These are phyloP conservation scores for Furcifer pardalis DNA, from an alignment of 2,797 vertebrate genomes.

Conservation along the genomic window DNA sequence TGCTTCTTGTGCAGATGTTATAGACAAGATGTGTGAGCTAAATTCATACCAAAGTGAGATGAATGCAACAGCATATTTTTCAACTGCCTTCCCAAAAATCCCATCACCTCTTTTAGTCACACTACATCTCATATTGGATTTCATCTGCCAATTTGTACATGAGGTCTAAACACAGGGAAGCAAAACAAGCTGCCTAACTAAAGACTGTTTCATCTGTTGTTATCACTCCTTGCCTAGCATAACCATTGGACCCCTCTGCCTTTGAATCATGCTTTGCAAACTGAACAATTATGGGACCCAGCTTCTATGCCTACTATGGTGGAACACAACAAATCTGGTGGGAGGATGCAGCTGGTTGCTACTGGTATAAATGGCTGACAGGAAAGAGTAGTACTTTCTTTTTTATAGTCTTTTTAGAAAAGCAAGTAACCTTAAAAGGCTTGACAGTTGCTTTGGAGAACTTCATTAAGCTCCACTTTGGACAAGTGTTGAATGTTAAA, in stretches of 20 bases:
- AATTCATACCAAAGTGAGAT: not conserved
- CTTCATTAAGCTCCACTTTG: slow-evolving; percentile 53
- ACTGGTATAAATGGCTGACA: not conserved
- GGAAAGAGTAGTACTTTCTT: not conserved
- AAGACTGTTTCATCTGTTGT: slow-evolving; percentile 1
- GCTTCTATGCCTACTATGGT: accelerated
- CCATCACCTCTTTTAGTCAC: accelerated
- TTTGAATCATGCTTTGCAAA: not conserved
- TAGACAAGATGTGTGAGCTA: not conserved
- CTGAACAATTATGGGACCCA: not conserved
- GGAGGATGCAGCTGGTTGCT: not conserved
- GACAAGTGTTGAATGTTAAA: slow-evolving; percentile 55
- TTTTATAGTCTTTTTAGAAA: not conserved
- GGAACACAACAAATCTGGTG: not conserved
- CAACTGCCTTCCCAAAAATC: accelerated
- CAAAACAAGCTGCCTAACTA: not conserved
- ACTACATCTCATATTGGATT: accelerated
- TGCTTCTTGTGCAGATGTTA: slow-evolving; percentile 13
- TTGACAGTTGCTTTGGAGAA: slow-evolving; percentile 46
- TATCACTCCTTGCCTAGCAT: not conserved
- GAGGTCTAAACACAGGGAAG: not conserved
- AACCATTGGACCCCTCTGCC: accelerated
- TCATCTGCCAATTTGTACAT: not conserved
- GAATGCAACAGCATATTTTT: not conserved
- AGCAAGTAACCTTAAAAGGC: slow-evolving; percentile 54